phyloP scores from a whole-genome alignment of 2,797 vertebrate genomes.

The Selene dorsalis region DNA sequence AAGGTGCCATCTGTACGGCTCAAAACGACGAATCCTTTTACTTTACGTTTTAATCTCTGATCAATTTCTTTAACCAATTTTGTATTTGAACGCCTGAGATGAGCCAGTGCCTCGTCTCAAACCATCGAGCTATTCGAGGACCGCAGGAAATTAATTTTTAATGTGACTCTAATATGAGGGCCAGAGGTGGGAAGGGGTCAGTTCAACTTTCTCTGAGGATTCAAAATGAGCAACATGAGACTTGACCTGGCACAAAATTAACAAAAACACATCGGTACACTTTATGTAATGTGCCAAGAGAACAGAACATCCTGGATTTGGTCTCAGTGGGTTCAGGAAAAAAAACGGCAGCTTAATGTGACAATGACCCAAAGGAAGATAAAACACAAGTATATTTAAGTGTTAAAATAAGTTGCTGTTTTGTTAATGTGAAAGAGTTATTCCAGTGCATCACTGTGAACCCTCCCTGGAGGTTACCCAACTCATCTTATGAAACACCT shows the following conservation, averaged over 20 bases:
- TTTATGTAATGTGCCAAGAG: conserved; percentile 20
- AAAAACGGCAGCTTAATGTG: background rate
- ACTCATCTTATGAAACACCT: conserved; percentile 59
- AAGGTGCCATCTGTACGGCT: background rate
- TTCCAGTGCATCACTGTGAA: background rate
- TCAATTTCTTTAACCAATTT: background rate
- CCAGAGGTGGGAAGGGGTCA: conserved; percentile 3
- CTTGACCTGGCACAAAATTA: conserved; percentile 6
- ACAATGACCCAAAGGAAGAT: too few species aligned
- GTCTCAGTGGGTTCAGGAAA: background rate
- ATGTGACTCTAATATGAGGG: conserved; percentile 26
- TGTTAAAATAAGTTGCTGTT: background rate
- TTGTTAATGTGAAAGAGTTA: background rate
- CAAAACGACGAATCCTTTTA: background rate
- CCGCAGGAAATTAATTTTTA: background rate
- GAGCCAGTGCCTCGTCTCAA: background rate
- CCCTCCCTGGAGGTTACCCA: conserved; percentile 48
- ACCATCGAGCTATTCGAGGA: background rate
- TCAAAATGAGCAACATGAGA: conserved; percentile 50
- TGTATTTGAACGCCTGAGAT: background rate
- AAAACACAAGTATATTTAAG: background rate
- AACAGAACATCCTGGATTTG: conserved; percentile 31
- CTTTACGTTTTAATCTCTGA: background rate
- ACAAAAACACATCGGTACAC: conserved; percentile 20
- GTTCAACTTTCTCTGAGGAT: conserved; percentile 24